These are phyloP conservation scores for Brachypodius melanocephalos DNA, from an alignment of 2,113 vertebrate species.

Conservation along the genomic window DNA sequence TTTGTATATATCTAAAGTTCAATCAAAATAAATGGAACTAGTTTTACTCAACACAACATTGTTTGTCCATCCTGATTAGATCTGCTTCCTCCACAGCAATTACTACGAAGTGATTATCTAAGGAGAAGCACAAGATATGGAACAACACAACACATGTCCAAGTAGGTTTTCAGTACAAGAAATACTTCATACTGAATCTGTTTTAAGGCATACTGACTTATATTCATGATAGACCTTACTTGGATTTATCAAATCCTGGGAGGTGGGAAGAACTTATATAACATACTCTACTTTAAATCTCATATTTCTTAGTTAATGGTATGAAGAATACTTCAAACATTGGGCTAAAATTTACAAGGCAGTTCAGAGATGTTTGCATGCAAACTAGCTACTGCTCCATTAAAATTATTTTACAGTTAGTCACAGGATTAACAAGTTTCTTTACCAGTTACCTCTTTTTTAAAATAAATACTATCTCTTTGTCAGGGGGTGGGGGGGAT, in stretches of 20 bases:
- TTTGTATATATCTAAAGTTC: neutral
- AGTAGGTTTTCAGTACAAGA: neutral
- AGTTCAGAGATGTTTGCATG: neutral
- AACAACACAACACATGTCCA: neutral
- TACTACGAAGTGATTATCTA: neutral
- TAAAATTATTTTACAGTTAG: neutral
- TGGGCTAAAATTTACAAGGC: neutral
- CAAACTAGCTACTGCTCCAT: neutral
- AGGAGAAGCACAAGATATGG: neutral
- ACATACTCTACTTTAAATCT: neutral
- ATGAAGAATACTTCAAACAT: neutral
- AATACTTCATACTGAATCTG: neutral
- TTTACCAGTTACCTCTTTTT: neutral
- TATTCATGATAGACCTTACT: neutral
- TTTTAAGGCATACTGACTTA: neutral
- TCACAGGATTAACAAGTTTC: neutral
- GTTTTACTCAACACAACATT: neutral
- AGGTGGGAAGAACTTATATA: neutral
- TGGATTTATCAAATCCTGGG: neutral
- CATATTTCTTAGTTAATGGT: neutral
- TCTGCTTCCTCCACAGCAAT: neutral
- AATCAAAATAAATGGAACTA: neutral
- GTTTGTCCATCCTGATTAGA: neutral
- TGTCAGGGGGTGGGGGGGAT: accelerated
- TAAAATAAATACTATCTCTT: neutral